Evolutionary conservation across 2,797 vertebrate species (phyloP).

Genomic region (Carduelis carduelis): DNA sequence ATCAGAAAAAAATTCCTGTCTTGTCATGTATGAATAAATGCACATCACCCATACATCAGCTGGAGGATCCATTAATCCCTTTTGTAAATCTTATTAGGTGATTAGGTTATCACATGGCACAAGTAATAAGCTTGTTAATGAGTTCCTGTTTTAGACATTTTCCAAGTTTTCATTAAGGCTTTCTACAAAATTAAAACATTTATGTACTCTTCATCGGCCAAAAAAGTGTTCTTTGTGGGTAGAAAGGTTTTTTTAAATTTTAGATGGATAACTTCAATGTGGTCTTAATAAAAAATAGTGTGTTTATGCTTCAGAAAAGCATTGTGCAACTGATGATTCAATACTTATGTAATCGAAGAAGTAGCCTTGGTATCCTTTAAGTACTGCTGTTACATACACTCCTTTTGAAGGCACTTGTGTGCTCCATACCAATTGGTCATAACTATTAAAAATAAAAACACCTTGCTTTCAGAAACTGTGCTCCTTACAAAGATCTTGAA

Average conservation of each 20-base stretch:
- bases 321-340: neutral
- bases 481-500: neutral
- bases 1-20: neutral
- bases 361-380: neutral
- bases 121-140: neutral
- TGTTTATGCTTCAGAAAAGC: neutral
- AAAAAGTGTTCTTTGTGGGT: neutral
- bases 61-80: neutral
- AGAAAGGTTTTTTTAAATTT: neutral
- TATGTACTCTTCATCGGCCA: neutral
- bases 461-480: neutral
- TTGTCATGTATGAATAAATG: neutral
- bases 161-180: neutral
- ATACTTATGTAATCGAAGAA: neutral
- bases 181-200: neutral
- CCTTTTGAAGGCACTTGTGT: neutral
- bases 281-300: neutral
- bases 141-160: conserved; percentile 32
- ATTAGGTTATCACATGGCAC: conserved; percentile 14
- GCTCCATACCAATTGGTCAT: neutral
- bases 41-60: neutral
- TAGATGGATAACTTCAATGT: neutral
- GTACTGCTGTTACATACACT: neutral
- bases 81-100: conserved; percentile 34
- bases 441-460: neutral